Base-by-base conservation (phyloP, 2,797 vertebrate genomes). In the Falco novaeseelandiae region DNA sequence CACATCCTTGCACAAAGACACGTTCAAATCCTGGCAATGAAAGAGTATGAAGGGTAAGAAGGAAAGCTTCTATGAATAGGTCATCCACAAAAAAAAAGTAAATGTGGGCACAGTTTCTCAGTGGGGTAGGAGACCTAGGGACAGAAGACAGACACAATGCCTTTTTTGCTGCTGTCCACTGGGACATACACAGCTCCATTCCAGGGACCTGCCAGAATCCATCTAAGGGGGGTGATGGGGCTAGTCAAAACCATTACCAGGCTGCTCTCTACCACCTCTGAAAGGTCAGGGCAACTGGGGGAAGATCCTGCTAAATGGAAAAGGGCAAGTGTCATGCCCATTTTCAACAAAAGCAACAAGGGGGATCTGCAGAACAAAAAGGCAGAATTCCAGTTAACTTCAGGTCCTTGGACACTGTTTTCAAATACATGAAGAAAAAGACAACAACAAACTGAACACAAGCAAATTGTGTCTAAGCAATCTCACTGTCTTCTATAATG, bases 141-240 rank as follows among this genome's bases (percentile, higher is more conserved):
- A 70, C 18, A 40, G 54, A 80, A 83, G 30, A 74, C 1, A 0
- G 10, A 13, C 48, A 69, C 34, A 1, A 27, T 29, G 44, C 6
- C 38, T 86, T 80, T 80, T 85, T 54, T 88, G 34, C 42, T 17
- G 8, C 16, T 77, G 32, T 73, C 16, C 57, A 22, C 25, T 69
- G 26, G 40, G 48, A 78, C 5, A 62, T 6, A 55, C 2, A 52
- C 6, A 44, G 49, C 36, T 71, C 36, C 54, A 59, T 42, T 27
- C 36, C 40, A 22, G 23, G 9, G 63, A 8, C 8, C 29, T 38
- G 63, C 12, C 0, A 0, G 12, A 42, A 70, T 30, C 30, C 65
- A 36, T 14, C 9, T 12, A 18, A 78, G 7, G 8, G 8, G 8
- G 0, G 0, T 23, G 26, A 81, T 52, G 19, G 8, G 71, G 23